Evolutionary conservation across 2,888 invertebrate genomes (phyloP).

Genomic region (Sussaba pulchella): DNA sequence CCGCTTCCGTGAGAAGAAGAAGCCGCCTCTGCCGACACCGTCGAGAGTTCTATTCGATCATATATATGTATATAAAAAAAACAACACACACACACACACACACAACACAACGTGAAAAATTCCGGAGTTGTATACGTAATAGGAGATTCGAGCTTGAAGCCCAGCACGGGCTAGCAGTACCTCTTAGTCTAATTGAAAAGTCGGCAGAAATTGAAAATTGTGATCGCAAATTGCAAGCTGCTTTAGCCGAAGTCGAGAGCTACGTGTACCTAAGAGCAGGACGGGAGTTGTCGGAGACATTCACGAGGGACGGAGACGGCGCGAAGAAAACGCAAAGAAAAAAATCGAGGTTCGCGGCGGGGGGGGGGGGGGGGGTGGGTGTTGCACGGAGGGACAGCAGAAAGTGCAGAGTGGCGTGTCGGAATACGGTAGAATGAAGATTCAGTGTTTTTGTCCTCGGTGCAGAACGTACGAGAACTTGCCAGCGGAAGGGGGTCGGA

Average conservation of each 20-base stretch:
- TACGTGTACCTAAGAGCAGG: constrained; percentile 14
- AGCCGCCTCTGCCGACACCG: constrained; percentile 57
- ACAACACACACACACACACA: constrained; percentile 24
- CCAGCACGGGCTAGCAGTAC: constrained; percentile 76
- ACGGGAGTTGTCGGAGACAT: constrained; percentile 47
- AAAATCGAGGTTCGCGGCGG: constrained; percentile 13
- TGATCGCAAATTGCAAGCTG: constrained; percentile 84
- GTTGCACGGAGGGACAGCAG: constrained; percentile 16
- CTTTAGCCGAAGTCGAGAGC: constrained; percentile 79
- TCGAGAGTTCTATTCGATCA: constrained; percentile 39
- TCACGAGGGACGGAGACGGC: constrained; percentile 62
- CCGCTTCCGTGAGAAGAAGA: constrained; percentile 56
- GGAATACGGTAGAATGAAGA: constrained; percentile 82
- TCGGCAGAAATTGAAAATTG: constrained; percentile 84
- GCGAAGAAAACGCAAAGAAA: constrained; percentile 37
- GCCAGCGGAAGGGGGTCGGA: constrained; percentile 52
- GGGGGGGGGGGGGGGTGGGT: not conserved
- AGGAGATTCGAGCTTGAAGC: constrained; percentile 56
- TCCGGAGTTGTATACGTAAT: constrained; percentile 58
- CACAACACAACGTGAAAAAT: constrained; percentile 38
- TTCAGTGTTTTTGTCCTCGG: constrained; percentile 83
- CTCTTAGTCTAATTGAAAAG: constrained; percentile 85
- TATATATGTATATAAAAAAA: constrained; percentile 32
- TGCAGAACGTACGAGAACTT: constrained; percentile 65
- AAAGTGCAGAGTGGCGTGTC: constrained; percentile 72